phyloP scores from a whole-genome alignment of 2,888 invertebrate genomes.

The Dendrolimus houi region DNA sequence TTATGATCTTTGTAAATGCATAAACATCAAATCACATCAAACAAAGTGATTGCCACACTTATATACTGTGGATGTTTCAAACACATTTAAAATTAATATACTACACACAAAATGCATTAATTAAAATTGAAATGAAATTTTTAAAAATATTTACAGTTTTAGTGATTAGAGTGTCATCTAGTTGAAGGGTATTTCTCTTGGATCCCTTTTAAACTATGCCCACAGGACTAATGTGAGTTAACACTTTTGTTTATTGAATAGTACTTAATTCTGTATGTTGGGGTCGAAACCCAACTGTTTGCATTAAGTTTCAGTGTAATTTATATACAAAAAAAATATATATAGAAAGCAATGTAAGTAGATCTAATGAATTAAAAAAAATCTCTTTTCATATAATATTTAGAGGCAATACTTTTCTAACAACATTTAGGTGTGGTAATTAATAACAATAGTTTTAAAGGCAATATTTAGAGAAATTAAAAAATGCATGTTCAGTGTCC shows the following conservation, averaged over 20 bases:
- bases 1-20: too few species aligned
- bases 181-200: not conserved
- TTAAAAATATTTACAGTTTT: slow-evolving; percentile 2
- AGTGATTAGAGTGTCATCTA: too few species aligned
- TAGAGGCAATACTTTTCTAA: slow-evolving; percentile 74
- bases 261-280: slow-evolving; percentile 55
- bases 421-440: slow-evolving; percentile 66
- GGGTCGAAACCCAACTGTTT: slow-evolving; percentile 40
- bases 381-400: slow-evolving; percentile 61
- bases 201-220: not conserved
- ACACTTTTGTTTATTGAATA: slow-evolving; percentile 43
- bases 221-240: slow-evolving; percentile 17
- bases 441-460: slow-evolving; percentile 66
- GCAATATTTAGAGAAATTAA: slow-evolving; percentile 59
- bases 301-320: slow-evolving; percentile 47
- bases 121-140: slow-evolving; percentile 5
- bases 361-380: slow-evolving; percentile 46
- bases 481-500: slow-evolving; percentile 40
- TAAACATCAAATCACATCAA: too few species aligned
- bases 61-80: too few species aligned
- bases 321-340: slow-evolving; percentile 40
- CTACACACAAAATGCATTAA: not conserved
- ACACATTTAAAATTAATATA: too few species aligned
- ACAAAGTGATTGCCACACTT: too few species aligned
- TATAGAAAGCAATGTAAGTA: slow-evolving; percentile 53